Conservation (phyloP, 2,888 invertebrate genomes). For the Platypus cylindrus region DNA sequence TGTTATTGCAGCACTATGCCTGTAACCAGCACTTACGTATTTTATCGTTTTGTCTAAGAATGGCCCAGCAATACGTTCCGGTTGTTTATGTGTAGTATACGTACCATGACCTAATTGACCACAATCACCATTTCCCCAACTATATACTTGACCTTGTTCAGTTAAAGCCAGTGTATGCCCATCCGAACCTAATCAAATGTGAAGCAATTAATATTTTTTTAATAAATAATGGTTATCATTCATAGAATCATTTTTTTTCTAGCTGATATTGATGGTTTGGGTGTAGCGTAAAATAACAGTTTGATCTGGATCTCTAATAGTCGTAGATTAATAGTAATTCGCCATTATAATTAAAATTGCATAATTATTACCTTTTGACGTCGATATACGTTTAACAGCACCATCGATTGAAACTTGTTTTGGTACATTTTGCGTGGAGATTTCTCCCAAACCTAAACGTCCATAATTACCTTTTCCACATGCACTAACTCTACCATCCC, state of each 20-base stretch:
- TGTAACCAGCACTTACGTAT: slow-evolving; percentile 42
- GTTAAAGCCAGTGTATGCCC: slow-evolving; percentile 44
- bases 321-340: too few species aligned
- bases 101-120: slow-evolving; percentile 45
- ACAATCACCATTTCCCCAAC: slow-evolving; percentile 48
- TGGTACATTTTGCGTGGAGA: slow-evolving; percentile 44
- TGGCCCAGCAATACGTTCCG: slow-evolving; percentile 40
- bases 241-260: too few species aligned
- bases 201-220: slow-evolving; percentile 15
- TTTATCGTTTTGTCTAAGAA: slow-evolving; percentile 37
- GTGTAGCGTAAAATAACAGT: too few species aligned
- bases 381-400: slow-evolving; percentile 39
- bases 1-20: slow-evolving; percentile 45
- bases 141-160: slow-evolving; percentile 40
- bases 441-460: slow-evolving; percentile 48
- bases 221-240: too few species aligned
- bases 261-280: too few species aligned
- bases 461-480: slow-evolving; percentile 54
- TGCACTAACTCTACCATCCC: slow-evolving; percentile 44
- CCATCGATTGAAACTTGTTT: slow-evolving; percentile 42
- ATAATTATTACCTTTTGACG: slow-evolving; percentile 34
- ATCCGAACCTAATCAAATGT: slow-evolving; percentile 33
- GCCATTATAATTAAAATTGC: neutral
- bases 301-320: too few species aligned
- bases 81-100: slow-evolving; percentile 40